Conservation (phyloP, 2,888 invertebrate species). For the Strigamia crassipes region DNA sequence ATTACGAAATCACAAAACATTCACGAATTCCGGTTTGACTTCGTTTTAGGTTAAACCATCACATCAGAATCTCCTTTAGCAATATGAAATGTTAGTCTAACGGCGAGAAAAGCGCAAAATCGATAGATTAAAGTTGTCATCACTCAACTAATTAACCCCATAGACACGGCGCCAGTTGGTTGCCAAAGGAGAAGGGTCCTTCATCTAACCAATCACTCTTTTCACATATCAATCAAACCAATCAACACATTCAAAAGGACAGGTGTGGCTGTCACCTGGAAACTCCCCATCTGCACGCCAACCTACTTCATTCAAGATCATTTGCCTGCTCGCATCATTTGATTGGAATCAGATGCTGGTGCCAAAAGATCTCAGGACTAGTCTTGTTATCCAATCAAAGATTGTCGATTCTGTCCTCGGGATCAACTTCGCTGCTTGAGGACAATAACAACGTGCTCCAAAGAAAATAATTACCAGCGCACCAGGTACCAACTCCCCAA, state of each 20-base stretch:
- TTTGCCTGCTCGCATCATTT: constrained; percentile 16
- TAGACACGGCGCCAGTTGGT: constrained; percentile 12
- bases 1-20: no score
- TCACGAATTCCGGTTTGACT: no score
- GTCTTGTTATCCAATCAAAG: constrained; percentile 6
- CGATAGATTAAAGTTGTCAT: constrained; percentile 21
- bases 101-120: neutral
- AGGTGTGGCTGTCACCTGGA: constrained; percentile 10
- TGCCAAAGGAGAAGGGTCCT: neutral
- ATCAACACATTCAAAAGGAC: neutral
- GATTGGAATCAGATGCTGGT: neutral
- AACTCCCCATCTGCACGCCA: neutral
- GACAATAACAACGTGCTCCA: neutral
- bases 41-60: neutral
- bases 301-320: neutral
- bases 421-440: neutral
- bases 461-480: constrained; percentile 1
- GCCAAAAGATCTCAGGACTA: neutral
- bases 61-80: constrained; percentile 1
- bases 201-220: neutral
- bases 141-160: constrained; percentile 11
- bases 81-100: neutral
- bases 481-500: neutral
- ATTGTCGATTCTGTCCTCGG: constrained; percentile 10
- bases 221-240: constrained; percentile 16